These are phyloP conservation scores for Cataglyphis rosenhaueri DNA, from an alignment of 2,888 invertebrate species.

Conservation along the genomic window DNA sequence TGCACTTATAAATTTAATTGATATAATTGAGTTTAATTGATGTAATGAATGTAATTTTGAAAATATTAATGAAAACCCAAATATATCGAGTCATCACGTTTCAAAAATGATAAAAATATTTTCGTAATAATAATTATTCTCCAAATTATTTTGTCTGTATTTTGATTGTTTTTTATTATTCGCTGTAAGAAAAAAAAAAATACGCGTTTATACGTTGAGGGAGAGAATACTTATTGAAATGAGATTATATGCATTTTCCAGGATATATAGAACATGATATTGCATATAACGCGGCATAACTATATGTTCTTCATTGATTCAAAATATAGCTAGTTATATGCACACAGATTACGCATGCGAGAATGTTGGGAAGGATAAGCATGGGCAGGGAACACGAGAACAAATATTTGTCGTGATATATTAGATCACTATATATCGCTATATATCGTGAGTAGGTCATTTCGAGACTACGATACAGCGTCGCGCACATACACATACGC, in stretches of 20 bases:
- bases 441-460: constrained; percentile 40
- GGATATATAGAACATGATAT: not conserved
- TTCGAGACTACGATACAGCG: constrained; percentile 19
- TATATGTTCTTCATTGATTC: not conserved
- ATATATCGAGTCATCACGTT: not conserved
- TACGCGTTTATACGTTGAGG: not conserved
- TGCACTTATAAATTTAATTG: too few relatives aligned
- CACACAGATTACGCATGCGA: constrained; percentile 17
- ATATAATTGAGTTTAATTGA: too few relatives aligned
- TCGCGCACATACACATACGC: not conserved
- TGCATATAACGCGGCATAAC: not conserved
- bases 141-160: not conserved
- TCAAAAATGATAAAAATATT: not conserved
- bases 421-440: constrained; percentile 11
- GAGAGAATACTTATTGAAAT: not conserved
- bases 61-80: constrained; percentile 10
- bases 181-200: not conserved
- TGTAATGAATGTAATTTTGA: not conserved
- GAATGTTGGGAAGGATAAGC: constrained; percentile 27
- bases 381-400: not conserved
- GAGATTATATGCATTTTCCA: not conserved
- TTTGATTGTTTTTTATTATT: not conserved
- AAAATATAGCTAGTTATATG: not conserved
- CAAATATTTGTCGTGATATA: constrained; percentile 49
- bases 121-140: not conserved